These are phyloP conservation scores for Xanthorhoe designata DNA, from an alignment of 2,888 invertebrate genomes.

Conservation along the genomic window DNA sequence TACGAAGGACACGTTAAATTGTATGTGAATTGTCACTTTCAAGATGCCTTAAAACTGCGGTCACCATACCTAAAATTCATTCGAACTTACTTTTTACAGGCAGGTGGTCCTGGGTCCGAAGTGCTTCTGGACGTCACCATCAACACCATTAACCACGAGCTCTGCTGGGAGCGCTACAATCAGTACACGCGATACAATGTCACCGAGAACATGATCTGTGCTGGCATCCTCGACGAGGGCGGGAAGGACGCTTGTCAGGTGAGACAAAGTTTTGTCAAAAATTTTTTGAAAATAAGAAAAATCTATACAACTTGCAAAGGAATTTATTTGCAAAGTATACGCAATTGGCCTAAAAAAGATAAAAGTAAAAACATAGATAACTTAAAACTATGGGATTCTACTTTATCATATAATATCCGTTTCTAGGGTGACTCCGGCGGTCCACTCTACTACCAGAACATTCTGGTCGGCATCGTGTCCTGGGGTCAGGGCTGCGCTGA, in stretches of 20 bases:
- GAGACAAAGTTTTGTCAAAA: too few relatives aligned
- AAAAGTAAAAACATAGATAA: too few relatives aligned
- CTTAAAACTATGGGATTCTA: not conserved
- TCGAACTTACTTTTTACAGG: slow-evolving; percentile 39
- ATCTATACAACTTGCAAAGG: too few relatives aligned
- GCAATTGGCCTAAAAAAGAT: too few relatives aligned
- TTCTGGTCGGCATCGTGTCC: slow-evolving; percentile 70
- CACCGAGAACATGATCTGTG: slow-evolving; percentile 59
- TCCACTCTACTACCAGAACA: slow-evolving; percentile 65
- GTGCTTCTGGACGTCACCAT: slow-evolving; percentile 56
- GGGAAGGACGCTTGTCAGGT: slow-evolving; percentile 42
- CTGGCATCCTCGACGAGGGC: slow-evolving; percentile 50
- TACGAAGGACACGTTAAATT: too few relatives aligned
- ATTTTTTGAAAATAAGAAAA: too few relatives aligned
- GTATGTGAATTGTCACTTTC: too few relatives aligned
- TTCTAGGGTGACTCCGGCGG: slow-evolving; percentile 58
- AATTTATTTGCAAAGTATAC: too few relatives aligned
- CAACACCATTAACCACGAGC: slow-evolving; percentile 58
- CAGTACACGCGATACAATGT: slow-evolving; percentile 17
- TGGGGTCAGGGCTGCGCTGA: slow-evolving; percentile 75
- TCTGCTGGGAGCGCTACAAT: slow-evolving; percentile 48
- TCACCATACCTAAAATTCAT: too few relatives aligned
- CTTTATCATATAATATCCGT: not conserved
- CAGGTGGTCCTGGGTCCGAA: slow-evolving; percentile 46
- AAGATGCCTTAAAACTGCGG: too few relatives aligned